Evolutionary conservation across 2,888 invertebrate genomes (phyloP).

Genomic region (Hypsopygia costalis): DNA sequence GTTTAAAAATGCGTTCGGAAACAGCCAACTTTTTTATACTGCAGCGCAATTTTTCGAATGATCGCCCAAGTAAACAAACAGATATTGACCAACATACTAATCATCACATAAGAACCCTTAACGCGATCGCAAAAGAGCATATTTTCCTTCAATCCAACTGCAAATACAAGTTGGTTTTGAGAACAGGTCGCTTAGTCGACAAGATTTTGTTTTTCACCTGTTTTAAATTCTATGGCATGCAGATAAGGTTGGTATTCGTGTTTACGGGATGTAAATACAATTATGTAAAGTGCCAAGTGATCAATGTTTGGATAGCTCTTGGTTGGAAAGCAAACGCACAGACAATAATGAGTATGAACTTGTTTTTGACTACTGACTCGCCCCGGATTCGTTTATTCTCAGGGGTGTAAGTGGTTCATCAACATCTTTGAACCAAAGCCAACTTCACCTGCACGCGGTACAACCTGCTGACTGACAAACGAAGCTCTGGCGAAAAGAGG

Average conservation of each 20-base stretch:
- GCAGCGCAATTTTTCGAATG: slow-evolving; percentile 1
- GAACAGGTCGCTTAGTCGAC: slow-evolving; percentile 1
- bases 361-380: too few species aligned
- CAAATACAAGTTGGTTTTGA: neutral
- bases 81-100: neutral
- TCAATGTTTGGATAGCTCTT: neutral
- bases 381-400: too few species aligned
- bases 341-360: too few species aligned
- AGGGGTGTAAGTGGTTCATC: too few species aligned
- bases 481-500: too few species aligned
- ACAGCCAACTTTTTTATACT: neutral
- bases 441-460: too few species aligned
- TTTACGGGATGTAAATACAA: neutral
- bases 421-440: too few species aligned
- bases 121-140: neutral
- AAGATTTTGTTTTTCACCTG: neutral
- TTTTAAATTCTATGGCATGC: neutral
- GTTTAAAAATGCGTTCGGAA: too few species aligned
- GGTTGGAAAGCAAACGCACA: neutral
- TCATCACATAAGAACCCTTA: neutral
- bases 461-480: too few species aligned
- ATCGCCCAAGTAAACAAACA: neutral
- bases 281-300: neutral
- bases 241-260: neutral
- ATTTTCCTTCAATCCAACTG: neutral